Evolutionary conservation across 2,797 vertebrate species (phyloP), one percentile per base, ranked within the genome.

Genomic region (Cuculus canorus): DNA sequence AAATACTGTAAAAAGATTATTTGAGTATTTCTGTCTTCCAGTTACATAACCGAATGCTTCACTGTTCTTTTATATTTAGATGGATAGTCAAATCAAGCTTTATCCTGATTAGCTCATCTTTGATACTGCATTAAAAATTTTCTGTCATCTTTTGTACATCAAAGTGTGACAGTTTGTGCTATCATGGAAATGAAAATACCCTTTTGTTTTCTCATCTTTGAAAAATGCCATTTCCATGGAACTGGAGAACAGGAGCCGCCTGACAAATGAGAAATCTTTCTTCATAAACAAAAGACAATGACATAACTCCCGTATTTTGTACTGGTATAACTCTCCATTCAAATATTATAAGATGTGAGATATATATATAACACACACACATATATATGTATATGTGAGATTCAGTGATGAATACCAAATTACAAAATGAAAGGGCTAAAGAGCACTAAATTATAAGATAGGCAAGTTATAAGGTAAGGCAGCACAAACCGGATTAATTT

Each of bases 311-410:
- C 53, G 71, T 82, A 91, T 70, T 96, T 70, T 92, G 80, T 77
- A 70, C 37, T 57, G 32, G 39, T 91, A n/a, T 92, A 97, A 97
- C 95, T 93, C 96, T 95, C 50, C 86, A 61, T 66, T 94, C 86
- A 97, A 92, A 95, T 93, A 97, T 90, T 94, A 96, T 96, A 96
- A 96, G n/a, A n/a, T n/a, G n/a, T n/a, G n/a, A n/a, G n/a, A n/a
- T n/a, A n/a, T n/a, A n/a, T n/a, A n/a, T n/a, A n/a, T n/a, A n/a
- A n/a, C n/a, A n/a, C n/a, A n/a, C n/a, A n/a, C n/a, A n/a, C n/a
- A n/a, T n/a, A n/a, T n/a, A n/a, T n/a, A n/a, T n/a, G n/a, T n/a
- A n/a, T n/a, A 91, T 54, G 50, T 56, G 53, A 96, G 60, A 92
- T 91, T 92, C 30, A 68, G 50, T 56, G 41, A 60, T 54, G 61